Percentiles rank a stretch among this genome's conserved stretches.
These are phyloP conservation scores for Machimus rusticus DNA, from an alignment of 2,888 invertebrate genomes.

Conservation along the genomic window DNA sequence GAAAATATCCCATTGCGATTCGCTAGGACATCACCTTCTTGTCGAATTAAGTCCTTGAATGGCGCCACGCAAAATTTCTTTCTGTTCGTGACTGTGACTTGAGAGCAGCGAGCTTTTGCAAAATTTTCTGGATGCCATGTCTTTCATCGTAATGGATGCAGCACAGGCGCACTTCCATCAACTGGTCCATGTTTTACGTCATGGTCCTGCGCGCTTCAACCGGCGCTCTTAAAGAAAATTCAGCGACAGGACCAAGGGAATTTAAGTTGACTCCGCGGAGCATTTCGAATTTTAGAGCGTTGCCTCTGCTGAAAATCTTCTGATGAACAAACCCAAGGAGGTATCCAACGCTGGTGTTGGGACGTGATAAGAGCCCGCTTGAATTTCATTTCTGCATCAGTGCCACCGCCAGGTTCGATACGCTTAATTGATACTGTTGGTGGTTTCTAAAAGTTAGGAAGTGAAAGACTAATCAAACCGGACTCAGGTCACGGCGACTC, in stretches of 20 bases:
- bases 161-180: not conserved
- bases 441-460: not conserved
- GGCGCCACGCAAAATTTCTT: not conserved
- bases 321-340: not conserved
- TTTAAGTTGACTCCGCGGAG: not conserved
- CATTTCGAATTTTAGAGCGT: not conserved
- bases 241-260: not conserved
- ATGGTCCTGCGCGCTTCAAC: not conserved
- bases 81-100: not conserved
- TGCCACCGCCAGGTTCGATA: not conserved
- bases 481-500: not conserved
- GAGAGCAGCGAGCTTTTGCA: not conserved
- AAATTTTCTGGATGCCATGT: not conserved
- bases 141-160: not conserved
- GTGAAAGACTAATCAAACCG: not conserved
- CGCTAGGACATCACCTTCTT: not conserved
- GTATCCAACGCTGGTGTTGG: not conserved
- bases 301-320: not conserved
- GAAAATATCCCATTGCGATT: not conserved
- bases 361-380: not conserved
- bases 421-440: not conserved
- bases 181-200: not conserved
- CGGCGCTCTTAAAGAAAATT: not conserved
- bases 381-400: conserved; percentile 7
- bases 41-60: not conserved